phyloP scores from a whole-genome alignment of 2,113 vertebrate species.

The Tapirus terrestris region DNA sequence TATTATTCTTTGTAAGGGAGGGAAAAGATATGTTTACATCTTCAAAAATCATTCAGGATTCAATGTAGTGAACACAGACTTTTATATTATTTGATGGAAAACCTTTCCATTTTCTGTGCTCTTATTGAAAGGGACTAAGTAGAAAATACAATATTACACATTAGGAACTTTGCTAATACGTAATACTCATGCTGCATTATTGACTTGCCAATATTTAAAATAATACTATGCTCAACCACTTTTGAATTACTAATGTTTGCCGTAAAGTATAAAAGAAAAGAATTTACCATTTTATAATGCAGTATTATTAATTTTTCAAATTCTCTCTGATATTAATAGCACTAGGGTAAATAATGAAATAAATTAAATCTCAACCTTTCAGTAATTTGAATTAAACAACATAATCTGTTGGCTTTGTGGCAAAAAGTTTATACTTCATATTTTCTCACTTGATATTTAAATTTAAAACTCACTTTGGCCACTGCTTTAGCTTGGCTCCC shows the following conservation, averaged over 20 bases:
- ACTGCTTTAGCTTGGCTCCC: neutral
- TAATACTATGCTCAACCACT: neutral
- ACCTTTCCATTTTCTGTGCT: neutral
- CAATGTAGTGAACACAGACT: neutral
- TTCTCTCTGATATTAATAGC: neutral
- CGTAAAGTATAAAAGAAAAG: neutral
- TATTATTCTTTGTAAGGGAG: neutral
- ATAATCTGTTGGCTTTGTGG: neutral
- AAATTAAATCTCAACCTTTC: neutral
- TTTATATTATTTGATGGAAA: constrained; percentile 34
- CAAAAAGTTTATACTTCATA: neutral
- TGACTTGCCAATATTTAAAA: constrained; percentile 43
- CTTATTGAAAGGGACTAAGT: neutral
- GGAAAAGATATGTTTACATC: neutral
- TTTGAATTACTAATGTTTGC: neutral
- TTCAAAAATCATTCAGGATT: constrained; percentile 34
- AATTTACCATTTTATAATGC: neutral
- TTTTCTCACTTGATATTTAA: constrained; percentile 36
- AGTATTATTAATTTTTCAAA: constrained; percentile 23
- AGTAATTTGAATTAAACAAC: constrained; percentile 20
- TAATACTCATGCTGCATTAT: neutral
- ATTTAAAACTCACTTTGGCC: neutral
- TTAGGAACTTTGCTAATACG: neutral
- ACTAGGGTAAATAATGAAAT: constrained; percentile 19
- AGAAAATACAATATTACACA: neutral